phyloP scores from a whole-genome alignment of 2,113 vertebrate species.

The Festucalex cinctus region DNA sequence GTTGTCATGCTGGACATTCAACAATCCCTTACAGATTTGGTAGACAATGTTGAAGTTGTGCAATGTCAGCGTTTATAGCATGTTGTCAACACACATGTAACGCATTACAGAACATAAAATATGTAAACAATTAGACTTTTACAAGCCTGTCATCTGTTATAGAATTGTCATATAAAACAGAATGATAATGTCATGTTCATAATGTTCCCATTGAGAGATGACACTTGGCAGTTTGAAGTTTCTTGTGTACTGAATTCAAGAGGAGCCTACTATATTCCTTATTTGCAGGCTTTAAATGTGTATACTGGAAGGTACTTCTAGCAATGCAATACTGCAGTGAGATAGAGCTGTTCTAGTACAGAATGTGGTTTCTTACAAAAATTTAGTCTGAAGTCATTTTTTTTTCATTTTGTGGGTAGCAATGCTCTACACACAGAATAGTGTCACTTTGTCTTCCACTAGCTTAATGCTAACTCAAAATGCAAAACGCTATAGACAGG shows the following conservation, averaged over 20 bases:
- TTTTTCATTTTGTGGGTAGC: too few species aligned
- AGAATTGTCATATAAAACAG: constrained; percentile 1
- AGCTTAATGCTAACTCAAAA: too few species aligned
- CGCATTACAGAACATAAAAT: neutral
- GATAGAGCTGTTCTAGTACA: neutral
- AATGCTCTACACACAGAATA: too few species aligned
- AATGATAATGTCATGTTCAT: neutral
- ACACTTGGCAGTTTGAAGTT: neutral
- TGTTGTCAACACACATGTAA: neutral
- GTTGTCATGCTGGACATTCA: constrained; percentile 34
- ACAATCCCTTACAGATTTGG: constrained; percentile 9
- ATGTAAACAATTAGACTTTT: neutral
- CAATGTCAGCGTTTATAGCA: neutral
- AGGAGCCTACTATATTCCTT: neutral
- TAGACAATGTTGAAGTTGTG: neutral
- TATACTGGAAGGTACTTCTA: neutral
- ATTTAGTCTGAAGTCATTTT: too few species aligned
- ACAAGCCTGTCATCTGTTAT: neutral
- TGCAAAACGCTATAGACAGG: too few species aligned
- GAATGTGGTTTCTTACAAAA: neutral
- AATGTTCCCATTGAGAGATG: neutral
- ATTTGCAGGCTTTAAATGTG: neutral
- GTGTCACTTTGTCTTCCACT: too few species aligned
- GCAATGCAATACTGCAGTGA: neutral
- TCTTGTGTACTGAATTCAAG: neutral